A percentile compares a stretch with the other conserved stretches of the same genome.
Conservation (phyloP, 2,888 invertebrate genomes). For the Amaurobius ferox region DNA sequence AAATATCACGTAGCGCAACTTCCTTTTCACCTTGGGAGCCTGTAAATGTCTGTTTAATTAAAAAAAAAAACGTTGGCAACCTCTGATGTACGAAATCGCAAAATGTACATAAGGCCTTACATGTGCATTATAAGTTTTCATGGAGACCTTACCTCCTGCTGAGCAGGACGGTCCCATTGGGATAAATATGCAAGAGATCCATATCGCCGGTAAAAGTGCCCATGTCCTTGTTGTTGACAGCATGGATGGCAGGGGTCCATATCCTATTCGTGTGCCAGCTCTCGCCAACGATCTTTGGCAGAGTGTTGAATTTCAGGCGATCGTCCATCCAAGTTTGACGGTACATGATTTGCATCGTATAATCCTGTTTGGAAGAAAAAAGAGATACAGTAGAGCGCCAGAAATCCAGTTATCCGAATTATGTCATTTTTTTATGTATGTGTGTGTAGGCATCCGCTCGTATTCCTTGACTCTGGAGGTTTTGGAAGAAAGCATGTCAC, state of each 20-base stretch:
- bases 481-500: too few relatives aligned
- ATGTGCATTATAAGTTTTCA: too few relatives aligned
- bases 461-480: too few relatives aligned
- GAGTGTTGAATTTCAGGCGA: constrained; percentile 80
- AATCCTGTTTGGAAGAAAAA: constrained; percentile 82
- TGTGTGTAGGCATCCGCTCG: too few relatives aligned
- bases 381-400: background rate
- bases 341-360: constrained; percentile 88
- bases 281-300: constrained; percentile 83
- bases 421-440: too few relatives aligned
- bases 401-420: too few relatives aligned
- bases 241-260: constrained; percentile 72
- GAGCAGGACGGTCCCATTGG: constrained; percentile 87
- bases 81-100: too few relatives aligned
- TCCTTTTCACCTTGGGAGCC: too few relatives aligned
- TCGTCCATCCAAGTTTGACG: constrained; percentile 88
- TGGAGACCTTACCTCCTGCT: constrained; percentile 82
- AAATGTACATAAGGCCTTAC: too few relatives aligned
- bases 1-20: too few relatives aligned
- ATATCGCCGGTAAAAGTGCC: constrained; percentile 79
- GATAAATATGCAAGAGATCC: constrained; percentile 86
- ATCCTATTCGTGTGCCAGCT: constrained; percentile 76
- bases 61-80: too few relatives aligned
- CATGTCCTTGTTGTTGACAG: constrained; percentile 80
- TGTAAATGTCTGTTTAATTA: too few relatives aligned